Percentiles rank a stretch among this genome's conserved stretches.
phyloP scores from a whole-genome alignment of 2,888 invertebrate species.

The Aphidoletes aphidimyza region DNA sequence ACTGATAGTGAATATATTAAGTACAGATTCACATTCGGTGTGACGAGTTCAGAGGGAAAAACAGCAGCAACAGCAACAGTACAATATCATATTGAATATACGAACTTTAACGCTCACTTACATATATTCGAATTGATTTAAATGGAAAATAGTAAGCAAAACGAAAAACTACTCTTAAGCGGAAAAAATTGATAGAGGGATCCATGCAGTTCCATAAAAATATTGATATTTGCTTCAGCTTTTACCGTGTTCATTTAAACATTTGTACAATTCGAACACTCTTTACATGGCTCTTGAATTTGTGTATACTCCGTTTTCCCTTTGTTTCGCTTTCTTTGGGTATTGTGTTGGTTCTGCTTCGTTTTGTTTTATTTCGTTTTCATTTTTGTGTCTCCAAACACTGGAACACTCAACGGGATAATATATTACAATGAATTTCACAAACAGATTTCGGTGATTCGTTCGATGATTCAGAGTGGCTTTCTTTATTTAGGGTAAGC shows the following conservation, averaged over 20 bases:
- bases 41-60: background rate
- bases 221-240: constrained; percentile 11
- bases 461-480: constrained; percentile 32
- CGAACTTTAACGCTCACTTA: constrained; percentile 34
- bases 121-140: constrained; percentile 45
- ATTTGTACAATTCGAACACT: background rate
- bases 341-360: background rate
- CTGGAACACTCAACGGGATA: constrained; percentile 46
- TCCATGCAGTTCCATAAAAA: constrained; percentile 31
- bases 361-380: constrained; percentile 22
- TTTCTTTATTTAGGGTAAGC: background rate
- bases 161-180: background rate
- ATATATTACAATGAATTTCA: constrained; percentile 44
- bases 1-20: constrained; percentile 46
- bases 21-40: constrained; percentile 29
- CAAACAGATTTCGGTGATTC: constrained; percentile 51
- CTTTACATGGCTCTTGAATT: background rate
- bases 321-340: background rate
- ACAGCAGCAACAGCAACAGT: background rate
- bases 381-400: constrained; percentile 49
- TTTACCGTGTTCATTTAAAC: constrained; percentile 31
- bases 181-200: constrained; percentile 33
- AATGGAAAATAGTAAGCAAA: constrained; percentile 8
- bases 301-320: background rate
- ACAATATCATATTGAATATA: constrained; percentile 6